Evolutionary conservation across 2,113 vertebrate genomes (phyloP).

Genomic region (Prietella phreatophila): DNA sequence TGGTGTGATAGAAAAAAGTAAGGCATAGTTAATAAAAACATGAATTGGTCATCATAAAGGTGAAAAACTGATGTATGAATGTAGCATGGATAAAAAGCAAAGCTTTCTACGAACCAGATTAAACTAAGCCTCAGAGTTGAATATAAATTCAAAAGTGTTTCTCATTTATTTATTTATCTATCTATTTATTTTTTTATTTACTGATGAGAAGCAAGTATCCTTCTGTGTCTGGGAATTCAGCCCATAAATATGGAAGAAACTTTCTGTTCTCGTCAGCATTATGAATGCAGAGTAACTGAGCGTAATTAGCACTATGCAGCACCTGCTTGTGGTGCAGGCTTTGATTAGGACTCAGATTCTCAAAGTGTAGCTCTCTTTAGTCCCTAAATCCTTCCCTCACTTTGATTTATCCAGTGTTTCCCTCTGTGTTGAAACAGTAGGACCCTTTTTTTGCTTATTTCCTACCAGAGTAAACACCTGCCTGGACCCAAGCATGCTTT

Average conservation of each 20-base stretch:
- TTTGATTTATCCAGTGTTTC: constrained; percentile 36
- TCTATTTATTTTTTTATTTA: not conserved
- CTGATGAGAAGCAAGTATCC: not conserved
- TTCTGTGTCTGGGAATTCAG: constrained; percentile 24
- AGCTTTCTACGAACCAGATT: not conserved
- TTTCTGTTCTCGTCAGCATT: constrained; percentile 41
- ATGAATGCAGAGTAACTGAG: constrained; percentile 1
- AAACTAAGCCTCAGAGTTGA: not conserved
- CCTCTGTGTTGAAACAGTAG: constrained; percentile 25
- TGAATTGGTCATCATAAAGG: not conserved
- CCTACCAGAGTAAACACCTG: constrained; percentile 29
- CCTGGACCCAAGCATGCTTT: not conserved
- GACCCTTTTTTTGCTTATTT: constrained; percentile 21
- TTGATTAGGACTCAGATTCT: constrained; percentile 34
- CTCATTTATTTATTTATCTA: not conserved
- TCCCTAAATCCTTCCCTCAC: constrained; percentile 44
- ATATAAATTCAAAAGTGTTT: not conserved
- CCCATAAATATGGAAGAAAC: constrained; percentile 26
- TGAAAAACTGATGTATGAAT: not conserved
- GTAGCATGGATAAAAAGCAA: not conserved
- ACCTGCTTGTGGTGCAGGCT: constrained; percentile 30
- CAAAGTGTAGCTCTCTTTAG: constrained; percentile 32
- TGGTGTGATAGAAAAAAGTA: not conserved
- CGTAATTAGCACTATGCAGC: constrained; percentile 36
- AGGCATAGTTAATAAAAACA: not conserved